phyloP scores from a whole-genome alignment of 2,797 vertebrate species.

The Lepus oiostolus region DNA sequence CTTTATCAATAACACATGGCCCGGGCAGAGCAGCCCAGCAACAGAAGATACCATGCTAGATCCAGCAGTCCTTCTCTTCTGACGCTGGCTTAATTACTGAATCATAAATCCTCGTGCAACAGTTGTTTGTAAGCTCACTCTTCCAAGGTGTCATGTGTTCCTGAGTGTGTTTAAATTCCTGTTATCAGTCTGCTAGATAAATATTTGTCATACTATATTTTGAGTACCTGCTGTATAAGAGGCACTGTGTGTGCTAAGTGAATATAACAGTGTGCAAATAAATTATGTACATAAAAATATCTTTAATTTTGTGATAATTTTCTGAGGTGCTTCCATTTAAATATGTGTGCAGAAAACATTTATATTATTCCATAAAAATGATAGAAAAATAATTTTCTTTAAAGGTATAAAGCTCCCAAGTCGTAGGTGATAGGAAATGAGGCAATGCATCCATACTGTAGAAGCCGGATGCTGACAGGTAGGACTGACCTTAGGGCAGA shows the following conservation, averaged over 20 bases:
- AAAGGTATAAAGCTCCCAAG: not conserved
- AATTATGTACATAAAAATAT: not conserved
- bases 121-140: not conserved
- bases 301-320: not conserved
- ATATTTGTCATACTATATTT: not conserved
- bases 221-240: not conserved
- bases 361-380: slow-evolving; percentile 11
- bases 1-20: not conserved
- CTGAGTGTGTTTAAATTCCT: not conserved
- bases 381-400: not conserved
- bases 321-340: not conserved
- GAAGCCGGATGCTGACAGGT: not conserved
- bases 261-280: not conserved
- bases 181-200: not conserved
- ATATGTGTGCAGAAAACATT: not conserved
- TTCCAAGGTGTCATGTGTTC: not conserved
- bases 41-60: not conserved
- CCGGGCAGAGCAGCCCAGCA: not conserved
- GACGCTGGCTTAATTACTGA: not conserved
- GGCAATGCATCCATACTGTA: not conserved
- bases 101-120: not conserved
- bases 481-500: not conserved
- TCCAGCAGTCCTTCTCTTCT: not conserved
- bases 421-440: not conserved
- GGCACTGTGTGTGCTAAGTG: not conserved